Percentiles rank a stretch among this genome's conserved stretches.
phyloP scores from a whole-genome alignment of 2,113 vertebrate genomes.

The Amazona guildingii region DNA sequence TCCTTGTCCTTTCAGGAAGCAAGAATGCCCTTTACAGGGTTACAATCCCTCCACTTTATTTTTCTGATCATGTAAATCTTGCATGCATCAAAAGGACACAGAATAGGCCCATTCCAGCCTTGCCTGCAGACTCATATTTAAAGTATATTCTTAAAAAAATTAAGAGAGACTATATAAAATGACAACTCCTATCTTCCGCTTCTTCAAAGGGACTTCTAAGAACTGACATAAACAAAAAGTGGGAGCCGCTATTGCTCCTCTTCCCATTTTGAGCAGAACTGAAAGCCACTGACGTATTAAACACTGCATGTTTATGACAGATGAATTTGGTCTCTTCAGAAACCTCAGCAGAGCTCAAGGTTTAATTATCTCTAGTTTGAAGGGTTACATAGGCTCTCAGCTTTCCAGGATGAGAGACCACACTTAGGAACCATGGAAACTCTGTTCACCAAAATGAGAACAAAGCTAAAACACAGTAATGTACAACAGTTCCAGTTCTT shows the following conservation, averaged over 20 bases:
- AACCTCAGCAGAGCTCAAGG: neutral
- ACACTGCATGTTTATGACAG: neutral
- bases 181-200: neutral
- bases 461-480: neutral
- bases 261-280: neutral
- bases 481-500: neutral
- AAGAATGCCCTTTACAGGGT: neutral
- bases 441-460: neutral
- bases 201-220: neutral
- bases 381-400: neutral
- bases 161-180: neutral
- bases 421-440: neutral
- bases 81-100: neutral
- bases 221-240: neutral
- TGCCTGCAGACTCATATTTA: neutral
- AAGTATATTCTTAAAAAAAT: neutral
- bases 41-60: neutral
- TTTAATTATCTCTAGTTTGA: neutral
- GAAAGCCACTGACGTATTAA: neutral
- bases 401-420: neutral
- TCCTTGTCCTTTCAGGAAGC: neutral
- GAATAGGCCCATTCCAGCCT: neutral
- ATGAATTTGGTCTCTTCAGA: neutral
- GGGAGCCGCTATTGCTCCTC: neutral
- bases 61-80: neutral